Evolutionary conservation across 1,140 invertebrate species (phyloP).

Genomic region (Drosophila persimilis): DNA sequence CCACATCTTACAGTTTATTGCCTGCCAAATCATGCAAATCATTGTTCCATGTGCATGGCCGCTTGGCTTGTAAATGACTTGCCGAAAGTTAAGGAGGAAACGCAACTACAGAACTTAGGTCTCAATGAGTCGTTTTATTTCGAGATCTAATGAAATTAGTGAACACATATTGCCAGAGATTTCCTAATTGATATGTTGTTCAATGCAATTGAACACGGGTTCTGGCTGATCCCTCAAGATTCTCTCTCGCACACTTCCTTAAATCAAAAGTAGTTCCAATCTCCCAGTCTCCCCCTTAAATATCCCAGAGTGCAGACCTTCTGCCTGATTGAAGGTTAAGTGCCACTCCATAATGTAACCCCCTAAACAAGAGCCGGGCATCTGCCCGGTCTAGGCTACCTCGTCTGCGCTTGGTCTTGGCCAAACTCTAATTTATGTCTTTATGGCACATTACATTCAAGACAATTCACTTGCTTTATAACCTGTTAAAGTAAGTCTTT

Average conservation of each 20-base stretch:
- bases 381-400: slow-evolving; percentile 27
- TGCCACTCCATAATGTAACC: slow-evolving; percentile 8
- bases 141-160: slow-evolving; percentile 6
- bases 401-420: slow-evolving; percentile 4
- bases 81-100: slow-evolving; percentile 21
- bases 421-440: slow-evolving; percentile 49
- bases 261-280: too few species aligned
- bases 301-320: too few species aligned
- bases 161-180: not conserved
- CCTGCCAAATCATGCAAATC: slow-evolving; percentile 52
- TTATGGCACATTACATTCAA: slow-evolving; percentile 50
- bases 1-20: slow-evolving; percentile 48
- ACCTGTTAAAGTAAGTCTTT: slow-evolving; percentile 50
- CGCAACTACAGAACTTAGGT: slow-evolving; percentile 30
- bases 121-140: slow-evolving; percentile 37
- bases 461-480: slow-evolving; percentile 51
- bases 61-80: slow-evolving; percentile 23
- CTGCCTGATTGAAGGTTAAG: slow-evolving; percentile 21
- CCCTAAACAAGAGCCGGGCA: slow-evolving; percentile 16
- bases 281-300: too few species aligned
- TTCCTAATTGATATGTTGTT: too few species aligned
- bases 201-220: too few species aligned
- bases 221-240: too few species aligned
- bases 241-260: too few species aligned
- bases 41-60: slow-evolving; percentile 36